These are phyloP conservation scores for Acanthopagrus latus DNA, from an alignment of 2,797 vertebrate genomes.

Conservation along the genomic window DNA sequence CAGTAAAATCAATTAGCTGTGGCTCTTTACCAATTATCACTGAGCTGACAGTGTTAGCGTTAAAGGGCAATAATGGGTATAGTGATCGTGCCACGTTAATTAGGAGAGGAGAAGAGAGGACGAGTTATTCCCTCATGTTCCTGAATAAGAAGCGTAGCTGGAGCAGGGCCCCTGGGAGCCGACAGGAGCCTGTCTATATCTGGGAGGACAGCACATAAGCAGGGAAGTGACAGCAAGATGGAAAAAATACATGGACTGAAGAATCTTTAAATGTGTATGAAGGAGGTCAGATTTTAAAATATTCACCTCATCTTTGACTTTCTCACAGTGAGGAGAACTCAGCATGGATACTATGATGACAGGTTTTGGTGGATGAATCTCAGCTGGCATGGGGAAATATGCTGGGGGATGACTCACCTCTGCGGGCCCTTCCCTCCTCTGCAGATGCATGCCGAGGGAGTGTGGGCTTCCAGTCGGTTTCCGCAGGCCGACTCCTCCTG, in stretches of 20 bases:
- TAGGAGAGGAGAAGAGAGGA: constrained; percentile 79
- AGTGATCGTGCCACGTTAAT: constrained; percentile 79
- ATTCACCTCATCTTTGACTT: constrained; percentile 3
- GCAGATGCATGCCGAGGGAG: constrained; percentile 85
- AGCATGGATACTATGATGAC: constrained; percentile 11
- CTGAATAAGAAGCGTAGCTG: constrained; percentile 86
- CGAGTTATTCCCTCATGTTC: constrained; percentile 82
- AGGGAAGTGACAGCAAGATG: constrained; percentile 55
- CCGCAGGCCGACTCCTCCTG: constrained; percentile 78
- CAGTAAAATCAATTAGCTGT: constrained; percentile 54
- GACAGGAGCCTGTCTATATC: constrained; percentile 77
- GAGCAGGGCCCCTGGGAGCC: constrained; percentile 84
- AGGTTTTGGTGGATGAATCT: constrained; percentile 17
- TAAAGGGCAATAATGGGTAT: constrained; percentile 72
- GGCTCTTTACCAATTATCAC: constrained; percentile 58
- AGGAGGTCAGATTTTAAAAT: constrained; percentile 42
- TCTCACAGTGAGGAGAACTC: neutral
- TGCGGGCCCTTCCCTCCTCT: constrained; percentile 83
- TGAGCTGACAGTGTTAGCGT: constrained; percentile 59
- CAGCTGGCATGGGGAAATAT: neutral
- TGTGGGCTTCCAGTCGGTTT: constrained; percentile 84
- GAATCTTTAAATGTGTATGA: constrained; percentile 36
- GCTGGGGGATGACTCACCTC: constrained; percentile 76
- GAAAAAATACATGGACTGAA: constrained; percentile 20
- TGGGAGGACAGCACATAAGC: constrained; percentile 68